Conservation (phyloP, 2,888 invertebrate genomes). For the Crossocerus cetratus region DNA sequence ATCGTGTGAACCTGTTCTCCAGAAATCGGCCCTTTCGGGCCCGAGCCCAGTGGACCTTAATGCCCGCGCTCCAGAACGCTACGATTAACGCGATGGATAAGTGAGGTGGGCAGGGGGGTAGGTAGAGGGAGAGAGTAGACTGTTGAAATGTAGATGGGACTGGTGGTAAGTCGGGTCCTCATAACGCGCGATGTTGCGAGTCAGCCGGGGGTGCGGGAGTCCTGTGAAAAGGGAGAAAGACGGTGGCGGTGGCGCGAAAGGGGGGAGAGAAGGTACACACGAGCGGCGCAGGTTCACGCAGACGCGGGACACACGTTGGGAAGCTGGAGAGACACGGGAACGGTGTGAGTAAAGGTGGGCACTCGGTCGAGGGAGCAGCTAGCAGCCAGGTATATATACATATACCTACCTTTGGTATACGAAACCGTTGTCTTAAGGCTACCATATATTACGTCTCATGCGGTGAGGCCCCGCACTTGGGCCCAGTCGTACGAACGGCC, state of each 20-base stretch:
- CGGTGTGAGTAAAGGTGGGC: conserved; percentile 51
- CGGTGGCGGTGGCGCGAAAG: background rate
- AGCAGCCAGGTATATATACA: conserved; percentile 61
- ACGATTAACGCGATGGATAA: background rate
- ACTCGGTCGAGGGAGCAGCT: conserved; percentile 6
- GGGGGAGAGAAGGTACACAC: background rate
- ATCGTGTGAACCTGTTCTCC: no score
- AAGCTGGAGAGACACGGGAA: conserved; percentile 8
- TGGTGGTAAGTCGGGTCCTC: background rate
- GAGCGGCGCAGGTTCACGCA: background rate
- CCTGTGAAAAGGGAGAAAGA: background rate
- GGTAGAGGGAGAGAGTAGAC: background rate
- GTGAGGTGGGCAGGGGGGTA: background rate
- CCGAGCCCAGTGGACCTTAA: no score
- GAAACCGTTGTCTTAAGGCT: conserved; percentile 71
- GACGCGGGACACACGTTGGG: conserved; percentile 31
- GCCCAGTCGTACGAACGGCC: conserved; percentile 38
- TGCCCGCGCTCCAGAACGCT: background rate
- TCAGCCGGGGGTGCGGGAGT: background rate
- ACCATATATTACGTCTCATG: conserved; percentile 71
- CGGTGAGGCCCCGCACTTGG: conserved; percentile 52
- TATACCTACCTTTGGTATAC: conserved; percentile 42
- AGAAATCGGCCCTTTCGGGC: no score
- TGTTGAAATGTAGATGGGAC: background rate
- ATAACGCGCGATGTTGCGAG: background rate